Percentiles rank a stretch among this genome's conserved stretches.
These are phyloP conservation scores for Conops quadrifasciatus DNA, from an alignment of 2,888 invertebrate genomes.

Conservation along the genomic window DNA sequence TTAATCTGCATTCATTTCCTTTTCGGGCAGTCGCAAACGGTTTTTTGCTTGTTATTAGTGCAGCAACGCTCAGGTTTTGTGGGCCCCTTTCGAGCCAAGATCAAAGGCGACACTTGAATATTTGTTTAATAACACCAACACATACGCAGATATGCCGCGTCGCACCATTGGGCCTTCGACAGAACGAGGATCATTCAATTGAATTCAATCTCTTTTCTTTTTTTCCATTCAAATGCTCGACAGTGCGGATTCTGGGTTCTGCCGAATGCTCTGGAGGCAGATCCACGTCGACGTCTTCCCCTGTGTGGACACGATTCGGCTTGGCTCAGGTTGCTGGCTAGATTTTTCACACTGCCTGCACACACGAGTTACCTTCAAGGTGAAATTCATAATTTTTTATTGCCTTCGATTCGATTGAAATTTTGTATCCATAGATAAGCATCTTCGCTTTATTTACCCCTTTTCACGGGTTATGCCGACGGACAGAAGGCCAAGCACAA, in stretches of 20 bases:
- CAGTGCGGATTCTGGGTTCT: too few species aligned
- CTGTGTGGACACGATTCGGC: neutral
- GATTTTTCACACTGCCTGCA: neutral
- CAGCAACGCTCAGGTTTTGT: neutral
- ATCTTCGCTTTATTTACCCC: slow-evolving; percentile 29
- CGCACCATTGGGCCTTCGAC: neutral
- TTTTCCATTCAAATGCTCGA: neutral
- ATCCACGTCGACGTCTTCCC: too few species aligned
- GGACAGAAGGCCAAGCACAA: slow-evolving; percentile 32
- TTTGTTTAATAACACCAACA: slow-evolving; percentile 28
- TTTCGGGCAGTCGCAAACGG: slow-evolving; percentile 7
- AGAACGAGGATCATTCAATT: neutral
- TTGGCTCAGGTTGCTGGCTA: neutral
- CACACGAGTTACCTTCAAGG: slow-evolving; percentile 20
- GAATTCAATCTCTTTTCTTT: neutral
- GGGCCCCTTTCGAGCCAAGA: slow-evolving; percentile 22
- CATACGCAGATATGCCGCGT: neutral
- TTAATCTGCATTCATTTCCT: slow-evolving; percentile 31
- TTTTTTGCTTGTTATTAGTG: neutral
- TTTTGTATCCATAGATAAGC: slow-evolving; percentile 23
- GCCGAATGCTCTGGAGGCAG: too few species aligned
- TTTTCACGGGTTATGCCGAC: slow-evolving; percentile 30
- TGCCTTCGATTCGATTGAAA: slow-evolving; percentile 33
- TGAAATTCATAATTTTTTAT: slow-evolving; percentile 34
- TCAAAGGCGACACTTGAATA: slow-evolving; percentile 32